Evolutionary conservation across 2,888 invertebrate genomes (phyloP).

Genomic region (Cremastobaeus sp.): DNA sequence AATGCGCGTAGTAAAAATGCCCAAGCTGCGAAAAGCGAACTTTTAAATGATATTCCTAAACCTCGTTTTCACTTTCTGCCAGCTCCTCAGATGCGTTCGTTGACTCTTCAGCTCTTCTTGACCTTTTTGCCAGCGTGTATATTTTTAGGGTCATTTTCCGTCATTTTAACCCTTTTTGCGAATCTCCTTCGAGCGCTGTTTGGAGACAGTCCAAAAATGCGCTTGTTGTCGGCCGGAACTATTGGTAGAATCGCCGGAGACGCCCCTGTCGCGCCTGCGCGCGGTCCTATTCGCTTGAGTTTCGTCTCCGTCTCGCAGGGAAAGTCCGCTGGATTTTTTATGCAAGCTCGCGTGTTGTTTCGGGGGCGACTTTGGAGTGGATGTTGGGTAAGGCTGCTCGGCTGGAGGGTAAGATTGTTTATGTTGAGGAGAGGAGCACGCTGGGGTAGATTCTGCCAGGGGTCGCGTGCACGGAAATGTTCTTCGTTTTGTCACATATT

Average conservation of each 20-base stretch:
- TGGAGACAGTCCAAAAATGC: constrained; percentile 45
- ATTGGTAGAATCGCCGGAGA: constrained; percentile 23
- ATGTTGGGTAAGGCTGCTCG: constrained; percentile 13
- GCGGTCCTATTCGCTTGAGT: constrained; percentile 2
- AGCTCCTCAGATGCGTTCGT: not conserved
- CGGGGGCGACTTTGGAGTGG: not conserved
- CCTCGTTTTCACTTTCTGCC: no score
- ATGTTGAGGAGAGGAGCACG: not conserved
- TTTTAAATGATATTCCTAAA: no score
- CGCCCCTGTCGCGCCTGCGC: constrained; percentile 31
- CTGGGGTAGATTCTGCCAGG: no score
- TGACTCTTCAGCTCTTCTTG: not conserved
- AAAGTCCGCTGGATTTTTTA: constrained; percentile 6
- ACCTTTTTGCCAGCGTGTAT: not conserved
- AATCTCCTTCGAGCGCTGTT: constrained; percentile 27
- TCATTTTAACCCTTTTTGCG: constrained; percentile 3
- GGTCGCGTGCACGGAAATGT: no score
- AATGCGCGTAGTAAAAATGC: no score
- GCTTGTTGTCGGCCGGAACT: constrained; percentile 49
- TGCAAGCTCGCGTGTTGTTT: constrained; percentile 10
- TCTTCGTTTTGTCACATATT: no score
- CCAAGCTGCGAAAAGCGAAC: no score
- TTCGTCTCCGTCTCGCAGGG: not conserved
- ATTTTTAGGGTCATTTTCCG: constrained; percentile 23
- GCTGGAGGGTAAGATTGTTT: constrained; percentile 7